These are phyloP conservation scores for Phasia obesa DNA, from an alignment of 2,888 invertebrate genomes.

Conservation along the genomic window DNA sequence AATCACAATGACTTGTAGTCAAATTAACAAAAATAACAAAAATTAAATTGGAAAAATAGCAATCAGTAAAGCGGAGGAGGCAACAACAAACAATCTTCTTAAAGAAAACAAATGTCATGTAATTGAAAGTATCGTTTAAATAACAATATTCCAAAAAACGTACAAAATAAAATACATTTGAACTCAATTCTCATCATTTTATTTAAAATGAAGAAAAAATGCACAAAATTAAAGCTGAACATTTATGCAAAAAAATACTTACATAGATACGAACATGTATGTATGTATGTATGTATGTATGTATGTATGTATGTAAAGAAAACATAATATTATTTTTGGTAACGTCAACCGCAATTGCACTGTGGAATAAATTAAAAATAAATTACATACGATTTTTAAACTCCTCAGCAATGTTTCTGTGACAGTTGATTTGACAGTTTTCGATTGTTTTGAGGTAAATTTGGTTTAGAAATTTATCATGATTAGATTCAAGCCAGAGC, in stretches of 20 bases:
- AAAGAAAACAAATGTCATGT: conserved; percentile 54
- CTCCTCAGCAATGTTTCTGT: too few relatives aligned
- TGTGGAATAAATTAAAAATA: too few relatives aligned
- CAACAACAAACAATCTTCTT: conserved; percentile 48
- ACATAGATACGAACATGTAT: conserved; percentile 1
- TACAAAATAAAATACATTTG: conserved; percentile 26
- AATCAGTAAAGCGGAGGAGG: conserved; percentile 28
- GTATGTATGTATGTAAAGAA: too few relatives aligned
- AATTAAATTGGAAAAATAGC: conserved; percentile 11
- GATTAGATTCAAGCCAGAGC: too few relatives aligned
- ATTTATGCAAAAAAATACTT: conserved; percentile 5
- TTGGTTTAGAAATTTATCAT: too few relatives aligned
- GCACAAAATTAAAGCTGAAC: conserved; percentile 8
- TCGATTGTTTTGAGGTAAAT: too few relatives aligned
- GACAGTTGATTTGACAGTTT: too few relatives aligned
- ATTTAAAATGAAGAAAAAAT: conserved; percentile 15
- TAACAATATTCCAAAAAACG: conserved; percentile 8
- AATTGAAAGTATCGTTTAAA: conserved; percentile 57
- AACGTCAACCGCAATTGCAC: too few relatives aligned
- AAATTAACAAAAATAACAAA: conserved; percentile 31
- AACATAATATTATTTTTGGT: too few relatives aligned
- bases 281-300: too few relatives aligned
- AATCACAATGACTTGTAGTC: conserved; percentile 33
- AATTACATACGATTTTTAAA: too few relatives aligned
- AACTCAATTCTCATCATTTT: conserved; percentile 36